Percentiles rank a stretch among this genome's conserved stretches.
phyloP scores from a whole-genome alignment of 2,888 invertebrate species.

The Lacanobia oleracea region DNA sequence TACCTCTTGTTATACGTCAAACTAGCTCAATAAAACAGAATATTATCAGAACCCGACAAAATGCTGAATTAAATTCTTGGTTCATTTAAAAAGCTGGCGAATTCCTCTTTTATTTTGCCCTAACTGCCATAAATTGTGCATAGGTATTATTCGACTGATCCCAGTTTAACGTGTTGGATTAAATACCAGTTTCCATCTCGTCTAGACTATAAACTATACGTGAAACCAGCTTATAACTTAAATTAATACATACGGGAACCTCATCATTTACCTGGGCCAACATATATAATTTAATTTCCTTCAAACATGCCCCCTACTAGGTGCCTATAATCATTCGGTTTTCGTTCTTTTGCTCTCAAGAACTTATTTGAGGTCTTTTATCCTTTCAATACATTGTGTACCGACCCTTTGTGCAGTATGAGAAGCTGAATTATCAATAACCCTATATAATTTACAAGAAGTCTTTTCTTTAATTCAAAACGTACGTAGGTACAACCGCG shows the following conservation, averaged over 20 bases:
- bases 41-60: neutral
- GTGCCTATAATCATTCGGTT: slow-evolving; percentile 9
- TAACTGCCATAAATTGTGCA: neutral
- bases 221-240: slow-evolving; percentile 3
- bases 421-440: slow-evolving; percentile 50
- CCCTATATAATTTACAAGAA: slow-evolving; percentile 50
- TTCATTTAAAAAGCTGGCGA: neutral
- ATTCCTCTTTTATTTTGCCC: neutral
- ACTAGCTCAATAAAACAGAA: neutral
- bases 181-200: neutral
- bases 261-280: slow-evolving; percentile 16
- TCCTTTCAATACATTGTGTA: slow-evolving; percentile 21
- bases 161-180: neutral
- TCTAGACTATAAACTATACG: neutral
- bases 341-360: slow-evolving; percentile 13
- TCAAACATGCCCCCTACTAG: slow-evolving; percentile 7
- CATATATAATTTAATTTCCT: slow-evolving; percentile 29
- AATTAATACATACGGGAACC: slow-evolving; percentile 9
- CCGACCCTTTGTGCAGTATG: slow-evolving; percentile 41
- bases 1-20: neutral
- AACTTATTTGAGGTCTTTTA: slow-evolving; percentile 5
- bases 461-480: slow-evolving; percentile 37
- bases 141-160: neutral
- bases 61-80: neutral
- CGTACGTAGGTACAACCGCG: neutral